Percentiles rank a stretch among this genome's conserved stretches.
phyloP scores from a whole-genome alignment of 2,797 vertebrate genomes.

The Rallus crepitans region DNA sequence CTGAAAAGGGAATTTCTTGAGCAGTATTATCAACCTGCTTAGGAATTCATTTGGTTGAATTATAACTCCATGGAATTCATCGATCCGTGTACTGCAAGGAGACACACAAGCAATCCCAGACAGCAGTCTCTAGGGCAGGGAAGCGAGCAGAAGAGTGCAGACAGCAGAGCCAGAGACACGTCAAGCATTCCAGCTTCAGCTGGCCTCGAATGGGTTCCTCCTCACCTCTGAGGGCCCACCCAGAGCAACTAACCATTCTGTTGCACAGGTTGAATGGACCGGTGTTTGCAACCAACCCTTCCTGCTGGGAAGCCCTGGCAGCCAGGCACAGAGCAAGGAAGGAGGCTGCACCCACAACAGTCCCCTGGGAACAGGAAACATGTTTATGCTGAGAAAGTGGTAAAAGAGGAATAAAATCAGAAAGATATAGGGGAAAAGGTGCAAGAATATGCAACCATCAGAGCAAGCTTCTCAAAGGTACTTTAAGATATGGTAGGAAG shows the following conservation, averaged over 20 bases:
- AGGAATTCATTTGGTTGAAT: not conserved
- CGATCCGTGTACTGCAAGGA: too few relatives aligned
- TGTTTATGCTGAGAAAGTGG: not conserved
- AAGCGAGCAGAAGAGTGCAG: not conserved
- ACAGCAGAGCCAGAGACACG: not conserved
- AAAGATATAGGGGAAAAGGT: not conserved
- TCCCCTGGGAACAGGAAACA: not conserved
- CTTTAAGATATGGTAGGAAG: not conserved
- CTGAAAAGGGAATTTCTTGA: not conserved
- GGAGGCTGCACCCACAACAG: not conserved
- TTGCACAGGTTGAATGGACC: not conserved
- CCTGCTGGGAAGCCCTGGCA: not conserved
- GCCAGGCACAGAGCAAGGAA: not conserved
- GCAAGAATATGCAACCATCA: not conserved
- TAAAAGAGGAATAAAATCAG: not conserved
- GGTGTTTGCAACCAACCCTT: not conserved
- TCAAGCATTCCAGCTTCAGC: not conserved
- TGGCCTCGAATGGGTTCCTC: not conserved
- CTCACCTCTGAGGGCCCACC: not conserved
- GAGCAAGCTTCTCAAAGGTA: not conserved
- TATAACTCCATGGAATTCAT: not conserved
- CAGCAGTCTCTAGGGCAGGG: not conserved
- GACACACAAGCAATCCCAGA: accelerated
- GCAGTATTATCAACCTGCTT: not conserved
- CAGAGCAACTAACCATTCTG: accelerated